These are phyloP conservation scores for Monochamus saltuarius DNA, from an alignment of 1,140 invertebrate species.

Conservation along the genomic window DNA sequence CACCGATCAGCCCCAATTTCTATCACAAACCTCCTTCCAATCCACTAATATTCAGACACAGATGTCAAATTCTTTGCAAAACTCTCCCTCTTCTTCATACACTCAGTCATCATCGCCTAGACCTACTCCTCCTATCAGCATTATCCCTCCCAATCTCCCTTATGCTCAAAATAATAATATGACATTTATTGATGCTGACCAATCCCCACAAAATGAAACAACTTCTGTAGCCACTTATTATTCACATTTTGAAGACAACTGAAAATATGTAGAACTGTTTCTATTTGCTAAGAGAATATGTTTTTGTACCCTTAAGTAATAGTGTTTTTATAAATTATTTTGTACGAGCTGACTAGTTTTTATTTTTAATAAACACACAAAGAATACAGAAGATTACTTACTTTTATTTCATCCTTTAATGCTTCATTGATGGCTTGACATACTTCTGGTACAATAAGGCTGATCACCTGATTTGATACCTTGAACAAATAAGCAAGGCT, in stretches of 20 bases:
- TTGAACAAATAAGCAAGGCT: conserved; percentile 14
- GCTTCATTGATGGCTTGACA: conserved; percentile 19
- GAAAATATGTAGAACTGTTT: neutral
- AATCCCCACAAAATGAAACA: too few species aligned
- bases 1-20: neutral
- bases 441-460: conserved; percentile 17
- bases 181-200: too few species aligned
- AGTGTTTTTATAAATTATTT: neutral
- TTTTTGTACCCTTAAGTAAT: neutral
- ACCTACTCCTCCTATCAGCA: too few species aligned
- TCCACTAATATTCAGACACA: neutral
- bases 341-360: neutral
- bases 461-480: conserved; percentile 16
- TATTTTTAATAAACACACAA: neutral
- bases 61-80: neutral
- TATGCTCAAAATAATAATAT: too few species aligned
- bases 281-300: neutral
- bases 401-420: conserved; percentile 16
- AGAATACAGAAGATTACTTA: conserved; percentile 11
- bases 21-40: neutral
- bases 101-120: too few species aligned
- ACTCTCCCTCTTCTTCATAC: too few species aligned
- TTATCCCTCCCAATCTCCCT: too few species aligned
- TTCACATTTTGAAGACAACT: too few species aligned
- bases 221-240: too few species aligned